Evolutionary conservation across 2,113 vertebrate genomes (phyloP), one percentile per base, ranked within the genome.

Genomic region (Lichenostomus cassidix): DNA sequence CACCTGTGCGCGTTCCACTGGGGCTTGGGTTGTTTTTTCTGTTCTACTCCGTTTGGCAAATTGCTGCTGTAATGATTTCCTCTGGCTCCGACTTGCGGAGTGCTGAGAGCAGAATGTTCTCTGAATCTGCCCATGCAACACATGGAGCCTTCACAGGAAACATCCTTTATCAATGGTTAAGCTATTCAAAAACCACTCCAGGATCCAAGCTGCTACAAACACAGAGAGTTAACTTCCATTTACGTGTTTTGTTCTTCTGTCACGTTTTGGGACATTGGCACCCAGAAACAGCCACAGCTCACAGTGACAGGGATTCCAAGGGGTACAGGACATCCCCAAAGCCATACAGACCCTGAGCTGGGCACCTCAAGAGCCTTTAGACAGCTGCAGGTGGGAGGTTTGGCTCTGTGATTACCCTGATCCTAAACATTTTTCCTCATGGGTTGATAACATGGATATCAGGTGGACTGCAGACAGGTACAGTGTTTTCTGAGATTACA

Each of bases 31-130:
- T 46, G 31, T 1, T 24, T 62, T 59, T 46, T 47, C 58, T 93
- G 3, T 49, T n/a, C 27, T 35, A 5, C 12, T 50, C 33, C 12
- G 19, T 6, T 70, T 27, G 24, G 37, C 10, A 69, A 76, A 13
- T n/a, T 53, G 21, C 41, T 58, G 41, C 18, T 56, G 14, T 23
- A 70, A 49, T 21, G 23, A 27, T 18, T 63, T 47, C 17, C 39
- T 41, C 29, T 56, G 37, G 8, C 41, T 46, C 11, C 12, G 8
- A 8, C 3, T 39, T 62, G 33, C 0, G 0, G 39, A 81, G 15
- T 37, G 28, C 64, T 55, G 9, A 10, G 71, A 59, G 21, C 8
- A 7, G 6, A 29, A 53, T 37, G 16, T 60, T 78, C 3, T 7
- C 28, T 35, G 13, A 6, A 27, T 52, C 42, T 33, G 22, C 77